Evolutionary conservation across 1,140 invertebrate species (phyloP), one percentile per base, ranked within the genome.

Genomic region (Aphaenogaster floridana): DNA sequence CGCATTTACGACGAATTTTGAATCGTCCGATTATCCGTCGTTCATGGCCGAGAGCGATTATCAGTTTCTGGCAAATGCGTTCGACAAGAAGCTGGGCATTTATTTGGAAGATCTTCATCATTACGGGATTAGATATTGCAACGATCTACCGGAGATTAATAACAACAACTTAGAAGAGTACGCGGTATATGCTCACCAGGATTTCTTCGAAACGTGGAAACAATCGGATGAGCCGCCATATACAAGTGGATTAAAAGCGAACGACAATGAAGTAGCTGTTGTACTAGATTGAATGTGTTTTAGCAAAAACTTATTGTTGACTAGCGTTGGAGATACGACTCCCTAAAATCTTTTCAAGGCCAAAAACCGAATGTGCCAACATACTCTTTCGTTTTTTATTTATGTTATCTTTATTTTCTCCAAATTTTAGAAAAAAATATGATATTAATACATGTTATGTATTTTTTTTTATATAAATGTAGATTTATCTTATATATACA

Each of bases 101-200:
- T 34, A 39, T 3, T 17, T 74, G 36, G 69, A 86, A 5, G 7
- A 50, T 39, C 9, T 87, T 1, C 42, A 45, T 2, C 52, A 21
- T 9, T 85, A 80, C 21, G 57, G 69, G 0, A 71, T 88, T 3
- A 80, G 9, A 3, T 54, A 63, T 48, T 77, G 54, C 50, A 83
- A 72, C 0, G 17, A 84, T 4, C 0, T 17, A 2, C 45, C 21
- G 17, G 79, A 89, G 69, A 76, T 87, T 74, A 87, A 90, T 8
- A 87, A 90, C 34, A 88, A 89, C 34, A 54, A 74, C 28, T 36
- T 76, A 0, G 34, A 68, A 78, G n/a, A 64, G 1, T n/a, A 45
- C 59, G 1, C 68, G 50, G 11, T 59, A 54, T 54, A 54, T 54
- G 36, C 11, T 57, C 11, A 21, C 13, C n/a, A 84, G 15, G 17